Evolutionary conservation across 2,113 vertebrate genomes (phyloP).

Genomic region (Hirundichthys speculiger): DNA sequence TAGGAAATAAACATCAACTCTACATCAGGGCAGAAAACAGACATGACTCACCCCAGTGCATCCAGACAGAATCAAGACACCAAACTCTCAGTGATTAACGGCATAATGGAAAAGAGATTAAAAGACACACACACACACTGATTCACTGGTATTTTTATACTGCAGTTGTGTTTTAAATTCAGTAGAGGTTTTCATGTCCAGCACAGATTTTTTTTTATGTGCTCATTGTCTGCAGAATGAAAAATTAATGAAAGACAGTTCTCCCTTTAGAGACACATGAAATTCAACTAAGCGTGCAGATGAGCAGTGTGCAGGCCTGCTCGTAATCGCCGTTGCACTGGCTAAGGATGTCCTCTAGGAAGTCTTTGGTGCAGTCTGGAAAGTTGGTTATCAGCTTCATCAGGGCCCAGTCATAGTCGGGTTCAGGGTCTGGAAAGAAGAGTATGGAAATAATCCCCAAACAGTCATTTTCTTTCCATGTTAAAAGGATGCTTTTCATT

Average conservation of each 20-base stretch:
- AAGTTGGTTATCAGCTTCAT: constrained; percentile 67
- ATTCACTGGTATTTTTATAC: constrained; percentile 2
- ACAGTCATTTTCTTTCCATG: too few relatives aligned
- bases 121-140: background rate
- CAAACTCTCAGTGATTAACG: constrained; percentile 39
- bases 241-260: too few relatives aligned
- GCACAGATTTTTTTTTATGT: too few relatives aligned
- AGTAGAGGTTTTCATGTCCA: background rate
- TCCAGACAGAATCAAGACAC: constrained; percentile 43
- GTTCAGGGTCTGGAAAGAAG: constrained; percentile 49
- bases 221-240: too few relatives aligned
- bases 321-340: constrained; percentile 70
- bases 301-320: constrained; percentile 58
- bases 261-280: background rate
- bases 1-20: constrained; percentile 44
- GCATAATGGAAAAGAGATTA: constrained; percentile 39
- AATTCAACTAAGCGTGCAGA: constrained; percentile 12
- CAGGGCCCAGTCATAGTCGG: constrained; percentile 58
- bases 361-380: constrained; percentile 37
- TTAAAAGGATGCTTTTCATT: too few relatives aligned
- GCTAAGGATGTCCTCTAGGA: constrained; percentile 70
- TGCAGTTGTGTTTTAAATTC: background rate
- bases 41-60: constrained; percentile 48
- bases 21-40: constrained; percentile 23
- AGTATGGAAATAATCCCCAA: background rate